A percentile compares a stretch with the other conserved stretches of the same genome.
Evolutionary conservation across 2,113 vertebrate species (phyloP).

Genomic region (Garra rufa): DNA sequence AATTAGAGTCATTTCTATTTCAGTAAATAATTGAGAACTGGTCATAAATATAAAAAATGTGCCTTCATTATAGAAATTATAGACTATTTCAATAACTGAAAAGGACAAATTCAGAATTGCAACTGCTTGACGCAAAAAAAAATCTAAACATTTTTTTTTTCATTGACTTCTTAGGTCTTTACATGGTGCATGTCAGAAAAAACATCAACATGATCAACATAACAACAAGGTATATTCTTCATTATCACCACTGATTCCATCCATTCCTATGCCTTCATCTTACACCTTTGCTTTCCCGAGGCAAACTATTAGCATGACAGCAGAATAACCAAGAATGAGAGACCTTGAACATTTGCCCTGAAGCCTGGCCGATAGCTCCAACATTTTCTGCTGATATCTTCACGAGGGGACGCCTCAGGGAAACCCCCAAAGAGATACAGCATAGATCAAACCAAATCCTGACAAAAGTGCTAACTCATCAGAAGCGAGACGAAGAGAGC

Average conservation of each 20-base stretch:
- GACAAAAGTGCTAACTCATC: conserved; percentile 23
- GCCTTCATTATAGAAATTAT: no score
- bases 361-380: conserved; percentile 22
- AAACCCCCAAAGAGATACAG: neutral
- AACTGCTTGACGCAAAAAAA: no score
- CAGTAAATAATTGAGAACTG: neutral
- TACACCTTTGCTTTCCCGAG: neutral
- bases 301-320: conserved; percentile 23
- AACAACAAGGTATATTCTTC: neutral
- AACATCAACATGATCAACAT: no score
- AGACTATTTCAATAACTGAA: no score
- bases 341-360: neutral
- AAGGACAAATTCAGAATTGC: no score
- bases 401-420: conserved; percentile 2
- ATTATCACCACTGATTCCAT: neutral
- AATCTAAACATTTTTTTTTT: neutral
- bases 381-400: conserved; percentile 15
- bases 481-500: conserved; percentile 15
- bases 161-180: neutral
- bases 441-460: conserved; percentile 17
- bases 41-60: no score
- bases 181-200: neutral
- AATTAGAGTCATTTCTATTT: neutral
- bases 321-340: neutral
- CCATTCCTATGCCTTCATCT: neutral